Base-by-base conservation (phyloP, 2,797 vertebrate species). In the Salarias fasciatus region DNA sequence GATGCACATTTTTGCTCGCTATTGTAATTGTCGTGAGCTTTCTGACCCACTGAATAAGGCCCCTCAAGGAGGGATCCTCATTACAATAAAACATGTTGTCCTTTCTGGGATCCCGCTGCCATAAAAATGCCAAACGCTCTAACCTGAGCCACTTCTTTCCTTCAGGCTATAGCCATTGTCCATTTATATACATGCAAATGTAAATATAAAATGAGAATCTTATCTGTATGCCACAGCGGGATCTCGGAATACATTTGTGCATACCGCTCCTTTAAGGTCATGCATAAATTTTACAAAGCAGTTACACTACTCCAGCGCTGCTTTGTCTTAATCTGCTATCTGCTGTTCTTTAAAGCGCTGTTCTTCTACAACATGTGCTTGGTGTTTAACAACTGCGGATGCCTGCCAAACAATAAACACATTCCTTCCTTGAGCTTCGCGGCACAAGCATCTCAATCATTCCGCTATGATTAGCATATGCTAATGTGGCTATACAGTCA, bases 381-480 rank as follows among this genome's bases (percentile, higher is more conserved):
- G 50, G 37, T 33, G 43, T 54, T 53, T 14, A 36, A 35, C 47
- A 74, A 44, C 24, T 59, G 45, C 46, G 57, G 36, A 68, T 9
- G 5, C n/a, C 11, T n/a, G 33, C 56, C 12, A 44, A 30, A 68
- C 8, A 0, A 44, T 51, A 49, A 67, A 49, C 46, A 8, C 31
- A 18, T 49, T 31, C 36, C 15, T 46, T 41, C 38, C 7, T 33
- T 47, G 42, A 74, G 42, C 46, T 63, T 13, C 52, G 41, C 12
- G 28, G 30, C 14, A 35, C 57, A 38, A 40, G 55, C 47, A 31
- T 64, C 42, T 55, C 48, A 48, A 52, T 77, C 52, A 41, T 55
- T 42, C 46, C n/a, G 15, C n/a, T 43, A 8, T 33, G 35, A 72
- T 88, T 82, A 86, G 61, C 60, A 71, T 88, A 74, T 75, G 69